Conservation (phyloP, 2,797 vertebrate genomes). For the Prunella strophiata region DNA sequence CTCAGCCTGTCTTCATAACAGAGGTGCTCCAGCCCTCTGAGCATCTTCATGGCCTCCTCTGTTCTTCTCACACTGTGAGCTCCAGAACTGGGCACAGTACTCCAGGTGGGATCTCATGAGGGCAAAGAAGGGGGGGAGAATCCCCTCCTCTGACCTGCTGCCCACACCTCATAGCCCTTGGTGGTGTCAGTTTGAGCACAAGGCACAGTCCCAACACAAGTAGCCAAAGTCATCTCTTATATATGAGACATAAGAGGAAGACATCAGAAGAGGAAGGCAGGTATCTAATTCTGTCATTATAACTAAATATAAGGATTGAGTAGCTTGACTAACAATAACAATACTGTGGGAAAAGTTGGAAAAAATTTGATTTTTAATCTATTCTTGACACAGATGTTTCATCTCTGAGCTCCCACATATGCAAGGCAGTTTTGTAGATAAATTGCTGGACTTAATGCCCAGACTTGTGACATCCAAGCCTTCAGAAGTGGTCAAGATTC, state of each 20-base stretch:
- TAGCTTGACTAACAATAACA: neutral
- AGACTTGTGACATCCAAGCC: constrained; percentile 90
- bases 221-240: neutral
- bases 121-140: neutral
- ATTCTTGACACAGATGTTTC: constrained; percentile 80
- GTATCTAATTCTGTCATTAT: neutral
- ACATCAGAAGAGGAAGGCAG: neutral
- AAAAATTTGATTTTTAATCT: neutral
- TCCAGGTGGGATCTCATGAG: neutral
- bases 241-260: rapidly evolving
- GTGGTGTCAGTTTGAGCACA: neutral
- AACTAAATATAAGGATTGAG: neutral
- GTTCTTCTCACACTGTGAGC: neutral
- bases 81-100: neutral
- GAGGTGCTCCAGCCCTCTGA: neutral
- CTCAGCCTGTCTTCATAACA: neutral
- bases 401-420: constrained; percentile 89
- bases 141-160: neutral
- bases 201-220: neutral
- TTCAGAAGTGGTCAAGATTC: constrained; percentile 90
- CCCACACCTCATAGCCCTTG: neutral
- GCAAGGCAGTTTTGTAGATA: constrained; percentile 94
- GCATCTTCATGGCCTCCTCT: neutral
- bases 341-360: neutral
- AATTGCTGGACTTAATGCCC: constrained; percentile 92